A percentile compares a stretch with the other conserved stretches of the same genome.
Evolutionary conservation across 2,888 invertebrate species (phyloP).

Genomic region (Diplolepis rosae): DNA sequence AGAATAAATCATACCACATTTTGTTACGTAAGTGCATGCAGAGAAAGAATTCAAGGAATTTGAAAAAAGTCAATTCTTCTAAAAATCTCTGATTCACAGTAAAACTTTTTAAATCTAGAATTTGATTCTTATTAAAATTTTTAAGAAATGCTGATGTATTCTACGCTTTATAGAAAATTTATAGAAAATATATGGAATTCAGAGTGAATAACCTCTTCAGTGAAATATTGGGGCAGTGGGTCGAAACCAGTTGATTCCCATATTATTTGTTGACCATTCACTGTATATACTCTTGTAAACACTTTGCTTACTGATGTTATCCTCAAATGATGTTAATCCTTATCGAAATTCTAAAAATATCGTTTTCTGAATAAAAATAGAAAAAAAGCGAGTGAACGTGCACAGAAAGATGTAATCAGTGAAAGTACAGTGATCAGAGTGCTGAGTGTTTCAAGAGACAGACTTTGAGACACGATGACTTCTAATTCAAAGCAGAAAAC

Average conservation of each 20-base stretch:
- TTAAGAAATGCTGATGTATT: too few species aligned
- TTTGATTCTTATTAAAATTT: too few species aligned
- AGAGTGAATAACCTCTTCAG: constrained; percentile 20
- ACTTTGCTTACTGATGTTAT: neutral
- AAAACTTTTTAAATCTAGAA: too few species aligned
- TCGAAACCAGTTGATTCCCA: constrained; percentile 19
- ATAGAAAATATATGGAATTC: neutral
- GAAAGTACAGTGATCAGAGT: constrained; percentile 9
- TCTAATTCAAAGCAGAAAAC: constrained; percentile 14
- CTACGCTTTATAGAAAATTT: too few species aligned
- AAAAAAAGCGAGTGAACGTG: constrained; percentile 10
- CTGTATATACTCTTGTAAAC: constrained; percentile 1
- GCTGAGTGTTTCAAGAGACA: neutral
- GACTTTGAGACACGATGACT: constrained; percentile 18
- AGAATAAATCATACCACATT: too few species aligned
- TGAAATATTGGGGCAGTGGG: constrained; percentile 28
- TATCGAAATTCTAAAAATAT: neutral
- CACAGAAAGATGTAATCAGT: constrained; percentile 13
- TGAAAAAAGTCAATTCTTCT: too few species aligned
- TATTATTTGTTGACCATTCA: constrained; percentile 7
- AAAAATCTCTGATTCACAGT: too few species aligned
- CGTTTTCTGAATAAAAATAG: neutral
- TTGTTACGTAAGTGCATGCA: too few species aligned
- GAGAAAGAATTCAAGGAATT: too few species aligned
- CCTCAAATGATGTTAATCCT: neutral